Conservation (phyloP, 2,797 vertebrate species). For the Synaphobranchus kaupii region DNA sequence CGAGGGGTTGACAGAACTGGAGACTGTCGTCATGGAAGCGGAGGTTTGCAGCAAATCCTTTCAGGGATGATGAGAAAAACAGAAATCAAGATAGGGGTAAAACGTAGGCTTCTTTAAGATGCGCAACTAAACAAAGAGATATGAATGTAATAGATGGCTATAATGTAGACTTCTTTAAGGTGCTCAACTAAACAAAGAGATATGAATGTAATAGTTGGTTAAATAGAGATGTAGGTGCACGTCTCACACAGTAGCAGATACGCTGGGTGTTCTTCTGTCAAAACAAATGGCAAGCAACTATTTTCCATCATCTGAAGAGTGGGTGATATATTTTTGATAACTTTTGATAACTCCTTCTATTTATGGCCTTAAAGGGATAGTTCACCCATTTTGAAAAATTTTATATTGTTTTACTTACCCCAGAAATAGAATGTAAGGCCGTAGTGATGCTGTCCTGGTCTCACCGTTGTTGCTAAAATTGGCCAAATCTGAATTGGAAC, state of each 20-base stretch:
- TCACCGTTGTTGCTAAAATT: too few relatives aligned
- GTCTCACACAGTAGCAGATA: background rate
- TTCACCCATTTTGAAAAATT: too few relatives aligned
- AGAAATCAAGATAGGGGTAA: background rate
- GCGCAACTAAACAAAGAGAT: background rate
- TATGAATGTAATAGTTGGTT: too few relatives aligned
- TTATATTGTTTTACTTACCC: too few relatives aligned
- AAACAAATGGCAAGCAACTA: background rate
- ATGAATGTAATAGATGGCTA: background rate
- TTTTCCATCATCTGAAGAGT: background rate
- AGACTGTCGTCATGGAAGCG: constrained; percentile 86
- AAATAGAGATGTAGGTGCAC: background rate
- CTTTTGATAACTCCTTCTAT: background rate
- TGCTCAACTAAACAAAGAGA: too few relatives aligned
- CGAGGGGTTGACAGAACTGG: constrained; percentile 84
- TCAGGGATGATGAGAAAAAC: background rate
- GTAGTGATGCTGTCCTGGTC: too few relatives aligned
- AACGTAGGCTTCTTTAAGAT: background rate
- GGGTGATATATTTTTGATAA: background rate
- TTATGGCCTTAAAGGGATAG: background rate
- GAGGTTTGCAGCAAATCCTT: constrained; percentile 96
- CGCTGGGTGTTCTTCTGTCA: background rate
- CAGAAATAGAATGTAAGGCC: too few relatives aligned
- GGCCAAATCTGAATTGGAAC: too few relatives aligned
- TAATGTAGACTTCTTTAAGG: too few relatives aligned